A percentile compares a stretch with the other conserved stretches of the same genome.
phyloP scores from a whole-genome alignment of 2,888 invertebrate genomes.

The Pheosia gnoma region DNA sequence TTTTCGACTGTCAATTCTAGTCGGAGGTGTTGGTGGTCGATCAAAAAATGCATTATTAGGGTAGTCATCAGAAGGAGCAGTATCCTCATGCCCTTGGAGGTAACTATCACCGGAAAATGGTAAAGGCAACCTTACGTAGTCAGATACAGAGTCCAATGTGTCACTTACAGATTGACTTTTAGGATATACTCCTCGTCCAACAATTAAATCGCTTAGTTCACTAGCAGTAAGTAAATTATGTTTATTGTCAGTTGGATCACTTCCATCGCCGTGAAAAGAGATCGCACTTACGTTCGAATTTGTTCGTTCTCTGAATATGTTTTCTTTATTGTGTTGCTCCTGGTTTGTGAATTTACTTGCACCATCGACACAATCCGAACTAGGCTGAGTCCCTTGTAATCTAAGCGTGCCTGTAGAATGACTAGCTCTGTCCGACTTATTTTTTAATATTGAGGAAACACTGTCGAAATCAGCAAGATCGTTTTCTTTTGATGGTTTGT shows the following conservation, averaged over 20 bases:
- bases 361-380: conserved; percentile 82
- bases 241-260: conserved; percentile 92
- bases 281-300: conserved; percentile 92
- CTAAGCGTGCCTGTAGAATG: conserved; percentile 55
- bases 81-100: conserved; percentile 84
- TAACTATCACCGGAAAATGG: conserved; percentile 84
- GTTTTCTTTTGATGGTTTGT: conserved; percentile 80
- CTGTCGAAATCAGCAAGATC: conserved; percentile 79
- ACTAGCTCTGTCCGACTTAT: conserved; percentile 76
- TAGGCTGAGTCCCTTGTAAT: conserved; percentile 54
- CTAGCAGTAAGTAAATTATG: conserved; percentile 91
- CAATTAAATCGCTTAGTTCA: conserved; percentile 92
- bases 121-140: conserved; percentile 91
- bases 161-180: conserved; percentile 90
- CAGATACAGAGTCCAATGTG: conserved; percentile 94
- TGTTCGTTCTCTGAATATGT: conserved; percentile 86
- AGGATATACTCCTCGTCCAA: conserved; percentile 90
- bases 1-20: conserved; percentile 87
- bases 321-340: conserved; percentile 77
- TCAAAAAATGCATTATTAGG: conserved; percentile 79
- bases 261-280: conserved; percentile 94
- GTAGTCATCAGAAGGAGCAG: conserved; percentile 84
- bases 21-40: conserved; percentile 87
- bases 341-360: conserved; percentile 59
- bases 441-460: conserved; percentile 78